A percentile compares a stretch with the other conserved stretches of the same genome.
Conservation (phyloP, 1,140 invertebrate species). For the Drosophila eugracilis region DNA sequence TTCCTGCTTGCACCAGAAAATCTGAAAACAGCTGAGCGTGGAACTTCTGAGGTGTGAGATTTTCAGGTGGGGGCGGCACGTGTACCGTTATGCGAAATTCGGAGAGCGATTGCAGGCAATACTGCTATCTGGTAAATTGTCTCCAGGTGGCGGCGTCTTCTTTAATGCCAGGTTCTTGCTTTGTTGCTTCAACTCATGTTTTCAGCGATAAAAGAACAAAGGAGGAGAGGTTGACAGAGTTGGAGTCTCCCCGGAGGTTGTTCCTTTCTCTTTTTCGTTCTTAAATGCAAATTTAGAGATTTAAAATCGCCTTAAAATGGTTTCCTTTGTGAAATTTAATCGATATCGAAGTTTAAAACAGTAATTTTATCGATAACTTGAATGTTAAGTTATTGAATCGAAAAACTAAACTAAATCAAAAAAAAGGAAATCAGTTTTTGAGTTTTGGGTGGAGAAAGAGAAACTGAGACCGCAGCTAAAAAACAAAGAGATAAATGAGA, state of each 20-base stretch:
- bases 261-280: neutral
- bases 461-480: neutral
- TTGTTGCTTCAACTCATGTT: slow-evolving; percentile 3
- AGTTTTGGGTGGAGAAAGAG: neutral
- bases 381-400: too few relatives aligned
- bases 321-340: too few relatives aligned
- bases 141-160: slow-evolving; percentile 26
- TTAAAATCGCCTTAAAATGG: neutral
- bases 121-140: slow-evolving; percentile 36
- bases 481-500: neutral
- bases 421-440: too few relatives aligned
- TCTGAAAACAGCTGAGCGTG: slow-evolving; percentile 67
- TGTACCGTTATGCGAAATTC: slow-evolving; percentile 42
- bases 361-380: too few relatives aligned
- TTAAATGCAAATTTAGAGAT: neutral
- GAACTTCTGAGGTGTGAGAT: slow-evolving; percentile 18
- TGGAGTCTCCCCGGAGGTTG: neutral
- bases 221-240: neutral
- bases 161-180: slow-evolving; percentile 13
- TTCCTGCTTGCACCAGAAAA: slow-evolving; percentile 66
- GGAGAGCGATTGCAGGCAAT: slow-evolving; percentile 38
- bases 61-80: slow-evolving; percentile 30
- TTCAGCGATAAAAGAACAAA: slow-evolving; percentile 13
- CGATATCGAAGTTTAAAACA: too few relatives aligned
- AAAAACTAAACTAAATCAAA: too few relatives aligned